Evolutionary conservation across 2,888 invertebrate genomes (phyloP).

Genomic region (Cetonia aurata): DNA sequence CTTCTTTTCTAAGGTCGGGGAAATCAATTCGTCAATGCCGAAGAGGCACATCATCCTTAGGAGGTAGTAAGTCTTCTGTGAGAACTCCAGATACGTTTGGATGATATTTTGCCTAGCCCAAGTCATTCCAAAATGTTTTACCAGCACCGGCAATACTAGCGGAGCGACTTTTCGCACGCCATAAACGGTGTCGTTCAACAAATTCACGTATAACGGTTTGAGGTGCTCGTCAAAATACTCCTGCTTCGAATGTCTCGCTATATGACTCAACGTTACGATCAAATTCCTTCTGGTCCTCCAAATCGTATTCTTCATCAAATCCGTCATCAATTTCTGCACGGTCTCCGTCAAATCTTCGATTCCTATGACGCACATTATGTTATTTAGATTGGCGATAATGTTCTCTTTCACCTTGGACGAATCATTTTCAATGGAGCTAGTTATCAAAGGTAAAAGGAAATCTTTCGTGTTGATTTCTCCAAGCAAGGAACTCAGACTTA

Average conservation of each 20-base stretch:
- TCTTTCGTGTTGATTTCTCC: slow-evolving; percentile 57
- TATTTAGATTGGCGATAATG: slow-evolving; percentile 59
- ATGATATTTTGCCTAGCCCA: slow-evolving; percentile 60
- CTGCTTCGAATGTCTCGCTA: slow-evolving; percentile 57
- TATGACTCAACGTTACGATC: slow-evolving; percentile 59
- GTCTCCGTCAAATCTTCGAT: slow-evolving; percentile 58
- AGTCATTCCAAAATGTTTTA: slow-evolving; percentile 60
- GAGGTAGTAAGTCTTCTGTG: slow-evolving; percentile 59
- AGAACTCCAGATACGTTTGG: slow-evolving; percentile 57
- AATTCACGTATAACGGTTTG: slow-evolving; percentile 58
- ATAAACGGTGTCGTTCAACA: slow-evolving; percentile 61
- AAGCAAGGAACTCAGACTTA: slow-evolving; percentile 56
- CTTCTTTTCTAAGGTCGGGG: slow-evolving; percentile 55
- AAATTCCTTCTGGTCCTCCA: slow-evolving; percentile 63
- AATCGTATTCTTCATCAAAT: slow-evolving; percentile 58
- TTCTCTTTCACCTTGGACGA: slow-evolving; percentile 60
- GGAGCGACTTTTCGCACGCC: slow-evolving; percentile 61
- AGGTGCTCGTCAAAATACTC: slow-evolving; percentile 61
- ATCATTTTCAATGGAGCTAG: slow-evolving; percentile 59
- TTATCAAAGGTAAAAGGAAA: slow-evolving; percentile 59
- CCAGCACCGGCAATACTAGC: slow-evolving; percentile 60
- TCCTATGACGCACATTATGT: slow-evolving; percentile 54
- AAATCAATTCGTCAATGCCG: slow-evolving; percentile 61
- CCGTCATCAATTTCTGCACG: slow-evolving; percentile 58
- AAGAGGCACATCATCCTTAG: slow-evolving; percentile 60